These are phyloP conservation scores for Fringilla coelebs DNA, from an alignment of 2,797 vertebrate genomes.

Conservation along the genomic window DNA sequence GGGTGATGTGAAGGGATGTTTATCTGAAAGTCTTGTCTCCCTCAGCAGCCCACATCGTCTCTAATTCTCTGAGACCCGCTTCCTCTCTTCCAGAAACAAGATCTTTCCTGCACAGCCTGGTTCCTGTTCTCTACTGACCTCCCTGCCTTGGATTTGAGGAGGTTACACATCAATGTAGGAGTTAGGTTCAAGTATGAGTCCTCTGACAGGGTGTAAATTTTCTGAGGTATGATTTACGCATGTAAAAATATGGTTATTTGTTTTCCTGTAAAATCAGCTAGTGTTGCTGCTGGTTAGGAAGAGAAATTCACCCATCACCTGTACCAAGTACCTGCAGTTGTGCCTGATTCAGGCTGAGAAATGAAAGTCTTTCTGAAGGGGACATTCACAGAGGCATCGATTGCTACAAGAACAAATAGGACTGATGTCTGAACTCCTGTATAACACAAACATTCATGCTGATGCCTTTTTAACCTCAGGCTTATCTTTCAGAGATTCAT, in stretches of 20 bases:
- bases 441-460: not conserved
- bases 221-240: not conserved
- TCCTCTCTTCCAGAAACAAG: slow-evolving; percentile 2
- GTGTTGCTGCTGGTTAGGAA: not conserved
- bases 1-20: slow-evolving; percentile 29
- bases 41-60: not conserved
- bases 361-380: not conserved
- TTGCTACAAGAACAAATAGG: not conserved
- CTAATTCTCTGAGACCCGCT: slow-evolving; percentile 9
- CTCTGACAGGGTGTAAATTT: not conserved
- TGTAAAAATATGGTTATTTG: not conserved
- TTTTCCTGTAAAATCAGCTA: not conserved
- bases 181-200: not conserved
- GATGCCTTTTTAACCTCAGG: slow-evolving; percentile 23
- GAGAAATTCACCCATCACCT: not conserved
- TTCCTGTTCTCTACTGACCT: not conserved
- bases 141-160: not conserved
- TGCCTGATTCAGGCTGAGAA: not conserved
- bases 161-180: not conserved
- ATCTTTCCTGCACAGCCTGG: not conserved
- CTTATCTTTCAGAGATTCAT: slow-evolving; percentile 2
- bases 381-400: not conserved
- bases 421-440: not conserved
- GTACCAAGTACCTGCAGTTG: not conserved
- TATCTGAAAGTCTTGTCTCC: slow-evolving; percentile 45